These are phyloP conservation scores for Neoaliturus tenellus DNA, from an alignment of 2,888 invertebrate species.

Conservation along the genomic window DNA sequence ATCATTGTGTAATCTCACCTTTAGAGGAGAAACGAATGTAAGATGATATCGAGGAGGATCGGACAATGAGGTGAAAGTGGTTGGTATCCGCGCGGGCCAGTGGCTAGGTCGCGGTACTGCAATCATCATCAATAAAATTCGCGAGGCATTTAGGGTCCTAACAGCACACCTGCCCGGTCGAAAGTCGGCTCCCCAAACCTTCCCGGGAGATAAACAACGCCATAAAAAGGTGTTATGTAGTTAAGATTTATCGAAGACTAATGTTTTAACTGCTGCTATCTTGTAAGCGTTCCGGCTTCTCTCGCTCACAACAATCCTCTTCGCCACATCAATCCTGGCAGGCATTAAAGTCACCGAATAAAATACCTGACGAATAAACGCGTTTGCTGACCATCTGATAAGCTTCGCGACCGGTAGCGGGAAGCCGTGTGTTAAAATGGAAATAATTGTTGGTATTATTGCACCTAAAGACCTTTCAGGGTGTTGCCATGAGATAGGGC, in stretches of 20 bases:
- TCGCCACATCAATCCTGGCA: not conserved
- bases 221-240: constrained; percentile 22
- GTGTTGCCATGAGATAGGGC: not conserved
- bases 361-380: not conserved
- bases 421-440: not conserved
- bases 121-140: constrained; percentile 35
- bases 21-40: constrained; percentile 8
- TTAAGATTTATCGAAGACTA: constrained; percentile 35
- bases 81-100: not conserved
- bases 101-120: not conserved
- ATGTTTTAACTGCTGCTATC: constrained; percentile 20
- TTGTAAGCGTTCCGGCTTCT: not conserved
- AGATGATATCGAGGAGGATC: constrained; percentile 8
- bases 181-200: not conserved
- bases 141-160: constrained; percentile 7
- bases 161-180: not conserved
- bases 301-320: not conserved
- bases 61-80: constrained; percentile 18
- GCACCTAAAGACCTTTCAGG: not conserved
- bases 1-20: constrained; percentile 17
- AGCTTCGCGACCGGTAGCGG: not conserved
- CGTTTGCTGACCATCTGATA: constrained; percentile 8
- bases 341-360: constrained; percentile 21
- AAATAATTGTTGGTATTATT: not conserved
- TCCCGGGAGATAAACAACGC: not conserved